These are phyloP conservation scores for Harmothoe impar DNA, from an alignment of 2,888 invertebrate genomes.

Conservation along the genomic window DNA sequence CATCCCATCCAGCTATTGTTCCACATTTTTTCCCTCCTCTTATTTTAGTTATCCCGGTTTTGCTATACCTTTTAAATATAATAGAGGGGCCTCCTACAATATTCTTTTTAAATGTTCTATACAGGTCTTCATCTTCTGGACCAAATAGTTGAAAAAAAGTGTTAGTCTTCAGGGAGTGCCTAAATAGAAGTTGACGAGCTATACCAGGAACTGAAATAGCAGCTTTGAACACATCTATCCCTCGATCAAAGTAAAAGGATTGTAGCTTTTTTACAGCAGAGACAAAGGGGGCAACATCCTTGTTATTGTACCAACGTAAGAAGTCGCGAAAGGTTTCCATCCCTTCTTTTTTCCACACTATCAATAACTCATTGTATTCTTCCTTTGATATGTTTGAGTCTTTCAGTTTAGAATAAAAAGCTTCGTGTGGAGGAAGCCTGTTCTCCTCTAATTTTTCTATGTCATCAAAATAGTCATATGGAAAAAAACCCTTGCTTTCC, in stretches of 20 bases:
- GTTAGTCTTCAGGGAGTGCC: neutral
- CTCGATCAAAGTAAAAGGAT: neutral
- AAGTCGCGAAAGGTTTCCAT: slow-evolving; percentile 44
- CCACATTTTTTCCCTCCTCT: neutral
- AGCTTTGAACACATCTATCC: slow-evolving; percentile 44
- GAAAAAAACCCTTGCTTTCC: neutral
- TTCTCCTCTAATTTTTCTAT: neutral
- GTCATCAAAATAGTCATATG: neutral
- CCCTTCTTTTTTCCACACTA: neutral
- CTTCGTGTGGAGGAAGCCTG: neutral
- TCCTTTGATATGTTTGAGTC: neutral
- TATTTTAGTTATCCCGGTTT: neutral
- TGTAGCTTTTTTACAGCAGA: neutral
- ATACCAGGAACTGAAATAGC: slow-evolving; percentile 59
- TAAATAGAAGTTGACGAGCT: neutral
- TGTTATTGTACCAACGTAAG: slow-evolving; percentile 45
- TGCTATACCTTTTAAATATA: neutral
- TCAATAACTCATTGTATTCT: neutral
- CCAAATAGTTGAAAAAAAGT: neutral
- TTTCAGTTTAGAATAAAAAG: neutral
- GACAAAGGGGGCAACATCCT: slow-evolving; percentile 51
- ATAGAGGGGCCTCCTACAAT: slow-evolving; percentile 52
- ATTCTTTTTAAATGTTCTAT: slow-evolving; percentile 32
- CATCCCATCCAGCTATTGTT: neutral
- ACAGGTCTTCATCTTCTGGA: slow-evolving; percentile 29